Evolutionary conservation across 2,888 invertebrate species (phyloP), one percentile per base, ranked within the genome.

Genomic region (Drosophila nigritarsus): DNA sequence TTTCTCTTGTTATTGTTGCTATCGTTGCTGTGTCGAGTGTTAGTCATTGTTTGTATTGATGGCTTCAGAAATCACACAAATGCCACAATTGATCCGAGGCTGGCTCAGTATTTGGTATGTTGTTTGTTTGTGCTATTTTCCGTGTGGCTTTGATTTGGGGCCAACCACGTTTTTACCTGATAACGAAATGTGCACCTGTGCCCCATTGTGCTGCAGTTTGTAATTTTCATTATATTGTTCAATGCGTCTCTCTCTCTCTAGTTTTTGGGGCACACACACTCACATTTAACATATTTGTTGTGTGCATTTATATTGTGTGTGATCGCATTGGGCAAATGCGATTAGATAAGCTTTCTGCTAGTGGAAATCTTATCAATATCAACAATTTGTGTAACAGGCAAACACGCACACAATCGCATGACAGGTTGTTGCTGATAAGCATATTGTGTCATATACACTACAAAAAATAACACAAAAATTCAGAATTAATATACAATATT

Each of bases 301-400:
- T 65, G 48, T 67, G 42, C 65, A 72, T 78, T 78, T 68, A 64
- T 64, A 80, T 80, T 65, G 76, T 76, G 24, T 76, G 72, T 61
- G 65, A 64, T 54, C 63, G 60, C 80, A 58, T 61, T 72, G 72
- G 76, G 79, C 53, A 61, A 83, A 67, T 58, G 60, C 68, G 83
- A 88, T 86, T 83, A 83, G 83, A 88, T 83, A 83, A 83, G 83
- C 72, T 59, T 71, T 78, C 80, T 65, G 80, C 78, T 60, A 72
- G 72, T 72, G 32, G 9, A 63, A 36, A 51, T 61, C 80, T 80
- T 78, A 78, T 78, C 78, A 78, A 58, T 54, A 68, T 66, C 62
- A 75, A 79, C 71, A 79, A 64, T 70, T 34, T 54, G 51, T 65
- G 34, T 69, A 60, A 36, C 59, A 62, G 48, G 67, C 20, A 59